Conservation (phyloP, 64 coral and sea anemone genomes). For the Astreopora myriophthalma region DNA sequence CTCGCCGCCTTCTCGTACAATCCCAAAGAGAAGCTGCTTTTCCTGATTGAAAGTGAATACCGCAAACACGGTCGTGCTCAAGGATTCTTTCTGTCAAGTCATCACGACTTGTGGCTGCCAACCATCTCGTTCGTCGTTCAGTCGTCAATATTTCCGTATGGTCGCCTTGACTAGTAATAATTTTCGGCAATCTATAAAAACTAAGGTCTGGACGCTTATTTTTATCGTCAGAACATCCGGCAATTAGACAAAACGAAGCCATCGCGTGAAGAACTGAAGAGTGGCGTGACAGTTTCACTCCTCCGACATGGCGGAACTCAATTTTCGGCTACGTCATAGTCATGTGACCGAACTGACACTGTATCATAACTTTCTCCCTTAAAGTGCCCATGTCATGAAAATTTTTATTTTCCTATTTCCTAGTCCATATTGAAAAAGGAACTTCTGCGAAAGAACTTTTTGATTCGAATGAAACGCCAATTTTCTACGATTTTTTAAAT, state of each 20-base stretch:
- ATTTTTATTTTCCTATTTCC: no score
- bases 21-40: conserved; percentile 62
- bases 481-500: no score
- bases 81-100: conserved; percentile 62
- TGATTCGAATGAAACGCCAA: no score
- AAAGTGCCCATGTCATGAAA: no score
- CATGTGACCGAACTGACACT: conserved; percentile 31
- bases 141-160: conserved; percentile 55
- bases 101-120: conserved; percentile 44
- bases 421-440: no score
- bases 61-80: conserved; percentile 42
- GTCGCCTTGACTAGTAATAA: conserved; percentile 59
- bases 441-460: no score
- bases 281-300: not conserved
- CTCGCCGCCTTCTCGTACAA: no score
- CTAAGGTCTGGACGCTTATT: conserved; percentile 35
- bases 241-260: conserved; percentile 62
- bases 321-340: conserved; percentile 37
- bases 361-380: no score
- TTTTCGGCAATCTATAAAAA: conserved; percentile 54
- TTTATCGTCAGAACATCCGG: conserved; percentile 57
- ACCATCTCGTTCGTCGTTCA: conserved; percentile 42
- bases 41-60: conserved; percentile 62
- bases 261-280: conserved; percentile 1
- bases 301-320: conserved; percentile 31